A percentile compares a stretch with the other conserved stretches of the same genome.
These are phyloP conservation scores for Isichthys henryi DNA, from an alignment of 2,113 vertebrate genomes.

Conservation along the genomic window DNA sequence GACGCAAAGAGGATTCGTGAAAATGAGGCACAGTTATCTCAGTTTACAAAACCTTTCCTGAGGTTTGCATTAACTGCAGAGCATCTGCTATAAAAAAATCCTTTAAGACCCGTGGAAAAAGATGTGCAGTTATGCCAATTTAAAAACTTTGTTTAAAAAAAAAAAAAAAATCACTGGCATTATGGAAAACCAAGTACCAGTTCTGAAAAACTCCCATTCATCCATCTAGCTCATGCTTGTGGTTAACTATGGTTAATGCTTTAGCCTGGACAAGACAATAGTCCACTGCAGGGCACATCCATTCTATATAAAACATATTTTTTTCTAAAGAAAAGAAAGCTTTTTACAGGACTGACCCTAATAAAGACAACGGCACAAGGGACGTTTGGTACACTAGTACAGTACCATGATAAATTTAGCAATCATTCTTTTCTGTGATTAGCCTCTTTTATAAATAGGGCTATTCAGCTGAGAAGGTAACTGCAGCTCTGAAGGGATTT, in stretches of 20 bases:
- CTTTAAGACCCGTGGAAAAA: background rate
- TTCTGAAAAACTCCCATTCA: background rate
- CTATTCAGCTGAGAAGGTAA: background rate
- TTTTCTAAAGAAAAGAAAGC: background rate
- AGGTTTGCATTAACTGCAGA: background rate
- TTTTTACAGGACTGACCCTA: background rate
- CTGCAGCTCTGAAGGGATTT: background rate
- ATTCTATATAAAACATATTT: background rate
- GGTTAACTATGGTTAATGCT: background rate
- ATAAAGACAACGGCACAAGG: background rate
- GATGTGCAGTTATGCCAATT: background rate
- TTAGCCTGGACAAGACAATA: background rate
- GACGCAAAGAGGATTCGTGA: background rate
- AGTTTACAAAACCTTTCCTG: background rate
- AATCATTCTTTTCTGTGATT: constrained; percentile 3
- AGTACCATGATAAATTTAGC: background rate
- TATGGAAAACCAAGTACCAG: background rate
- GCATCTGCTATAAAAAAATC: background rate
- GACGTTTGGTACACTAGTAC: background rate
- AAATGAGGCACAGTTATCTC: background rate
- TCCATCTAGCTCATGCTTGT: background rate
- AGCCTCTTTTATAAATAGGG: background rate
- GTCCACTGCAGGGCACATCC: background rate
- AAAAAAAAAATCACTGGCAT: background rate
- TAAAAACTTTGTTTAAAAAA: background rate